Percentiles rank a stretch among this genome's conserved stretches.
Conservation (phyloP, 2,113 vertebrate genomes). For the Eonycteris spelaea region DNA sequence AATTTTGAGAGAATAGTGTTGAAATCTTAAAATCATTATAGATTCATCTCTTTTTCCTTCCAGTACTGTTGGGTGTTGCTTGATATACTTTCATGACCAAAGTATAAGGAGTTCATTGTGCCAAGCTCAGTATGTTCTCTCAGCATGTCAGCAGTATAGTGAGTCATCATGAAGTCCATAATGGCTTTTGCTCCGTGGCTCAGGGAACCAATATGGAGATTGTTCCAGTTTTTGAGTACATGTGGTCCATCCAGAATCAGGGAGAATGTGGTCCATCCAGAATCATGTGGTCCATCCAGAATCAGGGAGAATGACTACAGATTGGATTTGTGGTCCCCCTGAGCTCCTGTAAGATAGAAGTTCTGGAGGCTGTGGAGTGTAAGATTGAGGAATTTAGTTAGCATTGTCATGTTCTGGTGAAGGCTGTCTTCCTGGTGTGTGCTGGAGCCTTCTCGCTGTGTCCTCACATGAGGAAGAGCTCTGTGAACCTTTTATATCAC, state of each 20-base stretch:
- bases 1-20: neutral
- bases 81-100: neutral
- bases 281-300: neutral
- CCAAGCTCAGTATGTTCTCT: neutral
- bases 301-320: neutral
- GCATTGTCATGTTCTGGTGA: too few species aligned
- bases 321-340: neutral
- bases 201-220: neutral
- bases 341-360: neutral
- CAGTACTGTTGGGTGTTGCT: neutral
- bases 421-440: too few species aligned
- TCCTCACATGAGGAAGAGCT: too few species aligned
- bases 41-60: neutral
- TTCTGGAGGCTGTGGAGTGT: too few species aligned
- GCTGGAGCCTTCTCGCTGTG: too few species aligned
- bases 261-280: neutral
- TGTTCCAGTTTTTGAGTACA: neutral
- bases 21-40: neutral
- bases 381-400: too few species aligned
- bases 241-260: neutral
- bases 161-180: neutral
- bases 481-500: neutral
- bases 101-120: neutral
- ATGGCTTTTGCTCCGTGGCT: neutral
- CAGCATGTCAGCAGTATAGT: neutral